A percentile compares a stretch with the other conserved stretches of the same genome.
Evolutionary conservation across 2,113 vertebrate species (phyloP).

Genomic region (Isurus oxyrinchus): DNA sequence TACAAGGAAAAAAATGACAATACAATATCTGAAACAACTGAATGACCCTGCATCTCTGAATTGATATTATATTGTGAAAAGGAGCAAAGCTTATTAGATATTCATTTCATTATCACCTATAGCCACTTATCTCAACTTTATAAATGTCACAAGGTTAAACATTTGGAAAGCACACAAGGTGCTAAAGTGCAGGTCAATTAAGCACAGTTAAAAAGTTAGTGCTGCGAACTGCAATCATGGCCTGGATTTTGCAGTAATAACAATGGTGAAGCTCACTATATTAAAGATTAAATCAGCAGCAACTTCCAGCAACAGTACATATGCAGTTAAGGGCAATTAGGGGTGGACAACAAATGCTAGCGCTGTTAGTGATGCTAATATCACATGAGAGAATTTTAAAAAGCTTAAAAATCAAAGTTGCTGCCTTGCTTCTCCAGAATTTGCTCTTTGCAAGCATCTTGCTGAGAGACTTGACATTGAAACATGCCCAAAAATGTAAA

Average conservation of each 20-base stretch:
- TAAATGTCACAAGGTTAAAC: not conserved
- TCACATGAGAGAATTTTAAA: not conserved
- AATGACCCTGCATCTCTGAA: not conserved
- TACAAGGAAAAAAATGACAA: conserved; percentile 6
- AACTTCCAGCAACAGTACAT: not conserved
- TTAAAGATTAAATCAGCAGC: not conserved
- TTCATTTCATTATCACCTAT: not conserved
- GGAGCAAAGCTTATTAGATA: not conserved
- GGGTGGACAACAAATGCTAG: not conserved
- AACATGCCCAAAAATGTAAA: not conserved
- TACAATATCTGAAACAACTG: not conserved
- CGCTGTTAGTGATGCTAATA: not conserved
- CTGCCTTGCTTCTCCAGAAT: too few species aligned
- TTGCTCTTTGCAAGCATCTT: too few species aligned
- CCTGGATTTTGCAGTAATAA: not conserved
- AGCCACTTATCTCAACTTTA: not conserved
- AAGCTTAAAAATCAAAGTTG: not conserved
- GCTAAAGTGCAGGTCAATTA: not conserved
- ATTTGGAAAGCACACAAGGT: not conserved
- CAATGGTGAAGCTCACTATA: not conserved
- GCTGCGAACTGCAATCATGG: not conserved
- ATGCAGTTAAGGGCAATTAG: not conserved
- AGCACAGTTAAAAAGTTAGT: not conserved
- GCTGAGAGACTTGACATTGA: not conserved
- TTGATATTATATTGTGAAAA: not conserved